phyloP scores from a whole-genome alignment of 2,797 vertebrate genomes.

The Liasis olivaceus region DNA sequence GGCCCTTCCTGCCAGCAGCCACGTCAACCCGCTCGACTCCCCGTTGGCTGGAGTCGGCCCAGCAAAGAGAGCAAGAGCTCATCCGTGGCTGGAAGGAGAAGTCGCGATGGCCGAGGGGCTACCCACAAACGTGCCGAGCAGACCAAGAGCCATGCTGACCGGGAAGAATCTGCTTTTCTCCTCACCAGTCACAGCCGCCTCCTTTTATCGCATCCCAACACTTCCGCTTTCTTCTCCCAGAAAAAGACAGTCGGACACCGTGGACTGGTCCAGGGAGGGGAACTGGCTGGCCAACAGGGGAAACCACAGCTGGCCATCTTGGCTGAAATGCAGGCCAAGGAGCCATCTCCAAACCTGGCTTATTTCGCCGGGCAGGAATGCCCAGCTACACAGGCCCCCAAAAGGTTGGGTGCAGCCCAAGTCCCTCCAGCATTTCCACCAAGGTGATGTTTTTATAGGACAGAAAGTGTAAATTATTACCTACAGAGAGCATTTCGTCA shows the following conservation, averaged over 20 bases:
- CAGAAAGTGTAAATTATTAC: not conserved
- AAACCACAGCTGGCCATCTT: not conserved
- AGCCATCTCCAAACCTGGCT: not conserved
- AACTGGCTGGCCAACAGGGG: no score
- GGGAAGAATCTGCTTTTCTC: conserved; percentile 1
- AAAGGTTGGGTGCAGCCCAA: fast-evolving
- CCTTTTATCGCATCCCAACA: not conserved
- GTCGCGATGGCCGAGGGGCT: no score
- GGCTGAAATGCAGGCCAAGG: not conserved
- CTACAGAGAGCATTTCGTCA: not conserved
- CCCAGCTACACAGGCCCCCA: no score
- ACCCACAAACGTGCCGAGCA: not conserved
- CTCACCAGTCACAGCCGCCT: not conserved
- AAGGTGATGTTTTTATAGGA: not conserved
- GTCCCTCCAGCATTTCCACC: not conserved
- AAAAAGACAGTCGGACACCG: conserved; percentile 25
- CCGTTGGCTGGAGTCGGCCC: no score
- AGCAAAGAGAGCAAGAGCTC: no score
- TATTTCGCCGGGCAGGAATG: no score
- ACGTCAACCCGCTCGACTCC: not conserved
- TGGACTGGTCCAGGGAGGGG: conserved; percentile 20
- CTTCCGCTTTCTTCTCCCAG: conserved; percentile 14
- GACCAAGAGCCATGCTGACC: no score
- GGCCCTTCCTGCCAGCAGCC: not conserved
- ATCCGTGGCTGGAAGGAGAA: no score